These are phyloP conservation scores for Pollimyrus isidori DNA, from an alignment of 2,113 vertebrate genomes.

Conservation along the genomic window DNA sequence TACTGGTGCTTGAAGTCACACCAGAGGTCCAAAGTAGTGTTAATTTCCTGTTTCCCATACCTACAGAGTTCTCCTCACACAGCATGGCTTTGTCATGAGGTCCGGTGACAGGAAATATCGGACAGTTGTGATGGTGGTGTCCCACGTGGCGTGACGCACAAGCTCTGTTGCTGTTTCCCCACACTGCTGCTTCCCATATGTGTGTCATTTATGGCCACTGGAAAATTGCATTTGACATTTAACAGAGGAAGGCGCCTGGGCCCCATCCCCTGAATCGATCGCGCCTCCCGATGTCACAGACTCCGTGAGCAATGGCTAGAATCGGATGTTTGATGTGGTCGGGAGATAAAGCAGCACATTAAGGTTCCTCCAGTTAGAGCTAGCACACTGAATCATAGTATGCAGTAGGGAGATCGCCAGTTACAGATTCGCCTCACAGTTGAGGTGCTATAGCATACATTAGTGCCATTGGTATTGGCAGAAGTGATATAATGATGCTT, in stretches of 20 bases:
- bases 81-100: no score
- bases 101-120: background rate
- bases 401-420: conserved; percentile 43
- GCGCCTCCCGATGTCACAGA: background rate
- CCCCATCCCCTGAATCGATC: background rate
- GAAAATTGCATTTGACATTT: background rate
- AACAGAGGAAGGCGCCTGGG: background rate
- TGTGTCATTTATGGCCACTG: background rate
- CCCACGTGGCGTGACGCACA: background rate
- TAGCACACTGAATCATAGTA: conserved; percentile 12
- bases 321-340: background rate
- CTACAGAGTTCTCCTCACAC: background rate
- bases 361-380: background rate
- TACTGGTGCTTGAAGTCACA: background rate
- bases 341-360: background rate
- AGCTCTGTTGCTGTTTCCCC: background rate
- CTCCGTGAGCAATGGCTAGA: background rate
- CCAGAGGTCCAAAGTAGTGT: background rate
- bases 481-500: conserved; percentile 9
- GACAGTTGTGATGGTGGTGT: background rate
- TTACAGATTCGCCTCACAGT: background rate
- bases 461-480: conserved; percentile 17
- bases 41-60: background rate
- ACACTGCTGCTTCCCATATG: background rate
- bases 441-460: conserved; percentile 28